Evolutionary conservation across 2,888 invertebrate genomes (phyloP).

Genomic region (Schrankia costaestrigalis): DNA sequence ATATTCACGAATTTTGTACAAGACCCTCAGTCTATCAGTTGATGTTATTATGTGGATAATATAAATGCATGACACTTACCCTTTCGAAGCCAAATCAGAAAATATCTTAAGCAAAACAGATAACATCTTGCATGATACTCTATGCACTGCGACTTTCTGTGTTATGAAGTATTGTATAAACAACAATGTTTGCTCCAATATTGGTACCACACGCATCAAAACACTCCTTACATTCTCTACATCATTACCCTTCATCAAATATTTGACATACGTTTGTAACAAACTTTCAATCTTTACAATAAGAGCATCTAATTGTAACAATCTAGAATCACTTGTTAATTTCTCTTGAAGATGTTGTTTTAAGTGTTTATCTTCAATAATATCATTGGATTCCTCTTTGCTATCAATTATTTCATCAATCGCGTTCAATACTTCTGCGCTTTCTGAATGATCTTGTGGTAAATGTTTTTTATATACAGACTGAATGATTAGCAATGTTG

Average conservation of each 20-base stretch:
- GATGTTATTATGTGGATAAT: too few relatives aligned
- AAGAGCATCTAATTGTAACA: constrained; percentile 78
- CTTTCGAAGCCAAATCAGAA: constrained; percentile 87
- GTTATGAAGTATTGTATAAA: constrained; percentile 90
- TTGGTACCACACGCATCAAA: constrained; percentile 79
- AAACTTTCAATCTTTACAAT: constrained; percentile 63
- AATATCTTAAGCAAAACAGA: constrained; percentile 92
- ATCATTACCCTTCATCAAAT: constrained; percentile 45
- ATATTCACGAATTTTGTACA: too few relatives aligned
- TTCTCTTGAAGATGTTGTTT: constrained; percentile 83
- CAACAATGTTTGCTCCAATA: constrained; percentile 88
- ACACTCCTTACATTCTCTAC: constrained; percentile 50
- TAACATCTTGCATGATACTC: constrained; percentile 90
- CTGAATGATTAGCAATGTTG: constrained; percentile 54
- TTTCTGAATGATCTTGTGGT: constrained; percentile 41
- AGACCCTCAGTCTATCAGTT: too few relatives aligned
- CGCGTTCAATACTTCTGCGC: constrained; percentile 54
- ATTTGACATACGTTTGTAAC: constrained; percentile 62
- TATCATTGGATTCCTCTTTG: constrained; percentile 70
- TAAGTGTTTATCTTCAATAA: constrained; percentile 83
- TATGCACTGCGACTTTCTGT: constrained; percentile 88
- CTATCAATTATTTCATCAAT: constrained; percentile 60
- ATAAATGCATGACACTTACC: constrained; percentile 66
- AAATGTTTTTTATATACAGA: constrained; percentile 70
- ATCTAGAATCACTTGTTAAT: constrained; percentile 81